Evolutionary conservation across 2,113 vertebrate species (phyloP), one percentile per base, ranked within the genome.

Genomic region (Patagioenas fasciata): DNA sequence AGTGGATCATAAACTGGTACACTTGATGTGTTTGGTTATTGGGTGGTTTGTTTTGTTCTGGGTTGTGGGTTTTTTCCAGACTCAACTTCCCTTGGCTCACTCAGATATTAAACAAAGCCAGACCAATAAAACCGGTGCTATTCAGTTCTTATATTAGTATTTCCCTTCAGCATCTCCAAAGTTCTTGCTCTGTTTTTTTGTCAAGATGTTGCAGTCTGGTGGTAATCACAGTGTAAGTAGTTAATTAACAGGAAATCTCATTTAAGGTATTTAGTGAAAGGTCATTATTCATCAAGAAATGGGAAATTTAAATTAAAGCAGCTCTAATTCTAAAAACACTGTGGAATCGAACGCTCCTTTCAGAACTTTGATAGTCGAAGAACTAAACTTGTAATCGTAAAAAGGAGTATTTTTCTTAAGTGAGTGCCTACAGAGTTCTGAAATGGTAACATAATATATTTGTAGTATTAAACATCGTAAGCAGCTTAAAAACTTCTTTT

Each of bases 171-270:
- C 10, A 32, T 69, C 74, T 73, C n/a, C 7, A 26, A 24, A 80
- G 9, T 47, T 92, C 44, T 61, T 89, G 51, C 57, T 81, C 5
- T 54, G 0, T 40, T 56, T 2, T 62, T 72, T 56, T 16, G 5
- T 47, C 5, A 91, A 77, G 67, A 20, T 91, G 16, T 38, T 90
- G 36, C 56, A 92, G 36, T 51, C 32, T 78, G 69, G 38, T 83
- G 23, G 26, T 51, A 91, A 93, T 95, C 40, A 91, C 28, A 40
- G 36, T 48, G 3, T 71, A 83, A 84, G 85, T 67, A 40, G 65
- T 84, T 92, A 91, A 91, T 95, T 78, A 96, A 47, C 77, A 93
- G 80, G 92, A 96, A 96, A 91, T 91, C 69, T 90, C 48, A 65
- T 89, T 88, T 77, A 28, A 85, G 38, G 15, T 85, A 50, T 89